A percentile compares a stretch with the other conserved stretches of the same genome.
These are phyloP conservation scores for Microcebus tavaratra DNA, from an alignment of 2,113 vertebrate genomes.

Conservation along the genomic window DNA sequence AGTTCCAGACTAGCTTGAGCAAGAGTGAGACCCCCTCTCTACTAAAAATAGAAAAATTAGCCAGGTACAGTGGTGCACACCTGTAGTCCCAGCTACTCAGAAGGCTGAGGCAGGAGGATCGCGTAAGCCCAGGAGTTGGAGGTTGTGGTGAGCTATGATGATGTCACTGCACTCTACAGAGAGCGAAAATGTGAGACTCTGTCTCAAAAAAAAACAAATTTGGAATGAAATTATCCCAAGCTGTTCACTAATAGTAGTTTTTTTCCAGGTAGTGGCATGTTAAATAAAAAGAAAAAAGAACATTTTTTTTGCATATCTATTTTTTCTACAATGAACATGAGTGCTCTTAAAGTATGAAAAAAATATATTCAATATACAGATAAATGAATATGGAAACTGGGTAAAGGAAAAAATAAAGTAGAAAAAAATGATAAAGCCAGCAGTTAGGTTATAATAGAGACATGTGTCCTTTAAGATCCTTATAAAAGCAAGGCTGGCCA, in stretches of 20 bases:
- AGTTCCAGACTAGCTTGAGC: too few species aligned
- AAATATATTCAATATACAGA: background rate
- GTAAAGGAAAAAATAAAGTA: background rate
- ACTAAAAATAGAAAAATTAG: too few species aligned
- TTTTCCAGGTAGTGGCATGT: background rate
- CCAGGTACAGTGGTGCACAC: too few species aligned
- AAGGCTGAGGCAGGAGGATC: too few species aligned
- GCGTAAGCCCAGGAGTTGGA: too few species aligned
- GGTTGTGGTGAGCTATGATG: too few species aligned
- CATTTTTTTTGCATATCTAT: background rate
- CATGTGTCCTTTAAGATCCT: background rate
- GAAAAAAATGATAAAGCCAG: background rate
- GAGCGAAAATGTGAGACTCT: too few species aligned
- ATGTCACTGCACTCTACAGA: too few species aligned
- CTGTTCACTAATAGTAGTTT: background rate
- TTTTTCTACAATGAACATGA: background rate
- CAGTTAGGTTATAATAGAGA: background rate
- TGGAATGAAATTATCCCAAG: background rate
- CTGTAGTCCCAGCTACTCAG: too few species aligned
- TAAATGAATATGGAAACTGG: background rate
- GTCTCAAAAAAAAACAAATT: too few species aligned
- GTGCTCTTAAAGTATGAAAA: background rate
- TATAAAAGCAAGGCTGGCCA: background rate
- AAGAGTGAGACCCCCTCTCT: too few species aligned
- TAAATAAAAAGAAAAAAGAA: background rate